Evolutionary conservation across 2,797 vertebrate genomes (phyloP).

Genomic region (Melanotaenia parkinsoni): DNA sequence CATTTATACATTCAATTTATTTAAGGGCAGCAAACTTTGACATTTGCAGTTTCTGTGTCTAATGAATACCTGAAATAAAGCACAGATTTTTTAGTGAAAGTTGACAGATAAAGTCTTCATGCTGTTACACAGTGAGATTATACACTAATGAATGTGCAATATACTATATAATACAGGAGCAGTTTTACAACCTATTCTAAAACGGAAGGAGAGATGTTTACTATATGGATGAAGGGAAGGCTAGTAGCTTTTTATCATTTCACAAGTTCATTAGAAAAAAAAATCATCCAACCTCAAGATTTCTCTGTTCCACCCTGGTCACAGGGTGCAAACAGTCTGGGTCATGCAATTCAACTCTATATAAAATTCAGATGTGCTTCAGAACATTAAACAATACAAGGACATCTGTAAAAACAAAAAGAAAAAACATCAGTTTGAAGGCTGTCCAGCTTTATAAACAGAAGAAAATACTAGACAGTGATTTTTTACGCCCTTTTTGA

Average conservation of each 20-base stretch:
- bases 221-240: background rate
- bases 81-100: slow-evolving; percentile 51
- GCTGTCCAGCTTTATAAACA: slow-evolving; percentile 19
- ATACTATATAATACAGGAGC: slow-evolving; percentile 20
- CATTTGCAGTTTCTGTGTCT: slow-evolving; percentile 9
- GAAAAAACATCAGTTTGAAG: background rate
- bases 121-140: slow-evolving; percentile 40
- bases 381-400: slow-evolving; percentile 11
- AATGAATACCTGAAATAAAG: slow-evolving; percentile 54
- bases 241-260: background rate
- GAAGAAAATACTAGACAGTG: slow-evolving; percentile 38
- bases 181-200: slow-evolving; percentile 14
- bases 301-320: background rate
- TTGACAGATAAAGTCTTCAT: slow-evolving; percentile 54
- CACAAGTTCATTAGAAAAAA: background rate
- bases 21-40: slow-evolving; percentile 42
- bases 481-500: slow-evolving; percentile 17
- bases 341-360: slow-evolving; percentile 3
- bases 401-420: slow-evolving; percentile 6
- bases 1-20: slow-evolving; percentile 38
- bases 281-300: background rate
- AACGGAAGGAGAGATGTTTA: background rate
- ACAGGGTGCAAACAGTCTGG: background rate
- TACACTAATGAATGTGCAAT: slow-evolving; percentile 27
- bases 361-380: slow-evolving; percentile 34